These are phyloP conservation scores for Steinernema carpocapsae DNA, from an alignment of 2,888 invertebrate genomes.

Conservation along the genomic window DNA sequence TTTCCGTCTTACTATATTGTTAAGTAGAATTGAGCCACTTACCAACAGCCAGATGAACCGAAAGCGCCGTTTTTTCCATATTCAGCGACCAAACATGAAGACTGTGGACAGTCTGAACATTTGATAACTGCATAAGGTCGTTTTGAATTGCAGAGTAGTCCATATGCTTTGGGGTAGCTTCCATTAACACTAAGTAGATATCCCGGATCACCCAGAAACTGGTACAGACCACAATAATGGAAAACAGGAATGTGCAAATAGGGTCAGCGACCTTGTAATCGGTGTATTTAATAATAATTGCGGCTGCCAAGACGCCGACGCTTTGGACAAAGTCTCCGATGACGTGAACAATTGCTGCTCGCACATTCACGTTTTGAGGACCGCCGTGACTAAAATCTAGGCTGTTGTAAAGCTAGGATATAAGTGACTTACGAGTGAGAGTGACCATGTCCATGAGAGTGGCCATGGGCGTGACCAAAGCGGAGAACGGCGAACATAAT, in stretches of 20 bases:
- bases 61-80: conserved; percentile 89
- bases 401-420: background rate
- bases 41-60: conserved; percentile 93
- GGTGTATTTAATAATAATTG: conserved; percentile 78
- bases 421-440: conserved; percentile 1
- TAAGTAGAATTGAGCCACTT: conserved; percentile 65
- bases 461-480: conserved; percentile 52
- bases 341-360: conserved; percentile 94
- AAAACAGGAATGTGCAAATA: conserved; percentile 94
- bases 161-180: conserved; percentile 74
- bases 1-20: too few relatives aligned
- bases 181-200: conserved; percentile 60
- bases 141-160: conserved; percentile 79
- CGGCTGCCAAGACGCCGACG: conserved; percentile 88
- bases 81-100: conserved; percentile 95
- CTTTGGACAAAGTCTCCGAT: conserved; percentile 92
- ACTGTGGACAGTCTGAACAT: conserved; percentile 90
- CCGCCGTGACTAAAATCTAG: background rate
- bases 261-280: conserved; percentile 88
- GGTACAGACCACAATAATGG: conserved; percentile 75
- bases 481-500: conserved; percentile 58
- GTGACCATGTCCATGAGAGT: conserved; percentile 40
- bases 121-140: conserved; percentile 82
- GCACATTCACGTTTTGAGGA: conserved; percentile 73
- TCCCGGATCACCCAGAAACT: conserved; percentile 57